Base-by-base conservation (phyloP, 2,113 vertebrate genomes). In the Corythornis vintsioides region DNA sequence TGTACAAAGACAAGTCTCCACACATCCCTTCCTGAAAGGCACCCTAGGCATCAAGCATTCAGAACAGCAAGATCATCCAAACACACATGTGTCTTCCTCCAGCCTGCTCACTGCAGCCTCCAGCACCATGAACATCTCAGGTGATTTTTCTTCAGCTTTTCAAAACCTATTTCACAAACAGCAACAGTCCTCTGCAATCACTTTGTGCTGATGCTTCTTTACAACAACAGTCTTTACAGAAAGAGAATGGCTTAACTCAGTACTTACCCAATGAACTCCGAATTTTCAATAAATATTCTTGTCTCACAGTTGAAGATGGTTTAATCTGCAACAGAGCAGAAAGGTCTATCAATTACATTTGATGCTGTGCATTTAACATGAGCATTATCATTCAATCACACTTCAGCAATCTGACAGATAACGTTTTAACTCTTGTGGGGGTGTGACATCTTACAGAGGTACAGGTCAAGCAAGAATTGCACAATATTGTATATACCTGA, bases 311-410 rank as follows among this genome's bases (percentile, higher is more conserved):
- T 88, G 42, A 89, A 74, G 14, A 29, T 14, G 48, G 42, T 56
- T 48, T 71, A 86, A 89, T 48, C 96, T 97, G 38, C 21, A 86
- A 90, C 15, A 85, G 33, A 92, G 72, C 20, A 97, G 64, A 94
- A 89, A 88, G 43, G 86, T 33, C 4, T 6, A 85, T n/a, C 13
- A 35, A 7, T 61, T 89, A 43, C 5, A 43, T 15, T 28, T 31
- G 21, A 69, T 43, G 67, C 1, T 40, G 31, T 47, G 48, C 42
- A 60, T 83, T 76, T 83, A 87, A 52, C 2, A 3, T 14, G 4
- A 76, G 26, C 3, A 16, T 63, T 83, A 55, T 59, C 50, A 21
- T 64, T 88, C 14, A 61, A 81, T 57, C 79, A 71, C 47, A 61
- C 22, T 22, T n/a, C 17, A 90, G 35, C 1, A 11, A 84, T 69